phyloP scores from a whole-genome alignment of 2,888 invertebrate species.

The Dexiosoma caninum region DNA sequence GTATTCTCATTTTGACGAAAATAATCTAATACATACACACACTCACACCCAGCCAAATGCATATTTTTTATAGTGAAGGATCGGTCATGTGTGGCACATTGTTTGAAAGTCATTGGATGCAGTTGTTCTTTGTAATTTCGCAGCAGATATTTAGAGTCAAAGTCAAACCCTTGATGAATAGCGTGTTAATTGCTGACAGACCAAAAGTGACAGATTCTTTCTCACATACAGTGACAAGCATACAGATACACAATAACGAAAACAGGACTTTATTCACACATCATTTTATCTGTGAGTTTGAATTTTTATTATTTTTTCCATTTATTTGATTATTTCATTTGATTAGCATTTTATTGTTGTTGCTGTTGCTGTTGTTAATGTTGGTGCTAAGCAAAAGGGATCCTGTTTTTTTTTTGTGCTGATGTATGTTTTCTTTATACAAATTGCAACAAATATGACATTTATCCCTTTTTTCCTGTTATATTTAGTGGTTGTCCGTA shows the following conservation, averaged over 20 bases:
- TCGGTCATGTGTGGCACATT: conserved; percentile 54
- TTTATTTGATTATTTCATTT: conserved; percentile 50
- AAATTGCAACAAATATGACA: conserved; percentile 67
- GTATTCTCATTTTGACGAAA: background rate
- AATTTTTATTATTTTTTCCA: conserved; percentile 1
- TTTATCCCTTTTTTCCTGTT: conserved; percentile 64
- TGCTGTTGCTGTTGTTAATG: background rate
- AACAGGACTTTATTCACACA: conserved; percentile 60
- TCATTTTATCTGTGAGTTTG: background rate
- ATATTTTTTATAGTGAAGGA: conserved; percentile 20
- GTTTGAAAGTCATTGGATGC: conserved; percentile 20
- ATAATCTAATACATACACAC: background rate
- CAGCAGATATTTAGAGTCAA: conserved; percentile 57
- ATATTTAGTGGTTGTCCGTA: conserved; percentile 58
- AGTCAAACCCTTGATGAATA: conserved; percentile 72
- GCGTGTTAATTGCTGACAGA: conserved; percentile 77
- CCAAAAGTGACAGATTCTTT: conserved; percentile 66
- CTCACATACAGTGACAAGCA: background rate
- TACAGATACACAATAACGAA: background rate
- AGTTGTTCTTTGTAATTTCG: conserved; percentile 36
- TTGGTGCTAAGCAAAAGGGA: conserved; percentile 27
- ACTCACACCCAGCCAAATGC: too few species aligned
- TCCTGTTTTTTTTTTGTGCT: too few species aligned
- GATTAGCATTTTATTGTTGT: conserved; percentile 33
- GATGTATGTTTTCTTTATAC: conserved; percentile 42